Conservation (phyloP, 2,113 vertebrate genomes). For the Gulo gulo region DNA sequence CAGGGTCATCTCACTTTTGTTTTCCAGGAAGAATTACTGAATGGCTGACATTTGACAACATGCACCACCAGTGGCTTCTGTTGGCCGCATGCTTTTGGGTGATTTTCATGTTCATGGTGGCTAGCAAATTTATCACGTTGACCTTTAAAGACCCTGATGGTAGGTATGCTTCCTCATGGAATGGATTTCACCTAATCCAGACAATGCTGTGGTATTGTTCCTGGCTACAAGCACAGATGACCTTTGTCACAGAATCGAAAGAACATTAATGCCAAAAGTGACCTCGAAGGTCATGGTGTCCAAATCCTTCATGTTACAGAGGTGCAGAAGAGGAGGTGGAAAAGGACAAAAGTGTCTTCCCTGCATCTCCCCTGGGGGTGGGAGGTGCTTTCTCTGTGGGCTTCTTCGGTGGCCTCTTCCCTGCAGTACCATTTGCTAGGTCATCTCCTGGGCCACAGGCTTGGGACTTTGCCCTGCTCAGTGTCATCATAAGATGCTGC, state of each 20-base stretch:
- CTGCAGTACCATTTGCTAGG: background rate
- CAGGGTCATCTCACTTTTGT: conserved; percentile 7
- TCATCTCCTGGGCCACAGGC: background rate
- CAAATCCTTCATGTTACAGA: background rate
- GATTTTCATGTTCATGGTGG: conserved; percentile 96
- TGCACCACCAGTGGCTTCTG: conserved; percentile 98
- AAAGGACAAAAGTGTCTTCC: too few species aligned
- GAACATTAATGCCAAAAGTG: background rate
- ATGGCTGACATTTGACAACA: conserved; percentile 86
- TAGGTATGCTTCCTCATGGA: conserved; percentile 73
- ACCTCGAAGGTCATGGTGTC: background rate
- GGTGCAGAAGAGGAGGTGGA: too few species aligned
- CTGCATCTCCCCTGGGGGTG: rapidly evolving
- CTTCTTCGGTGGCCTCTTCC: background rate
- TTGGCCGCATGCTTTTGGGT: conserved; percentile 97
- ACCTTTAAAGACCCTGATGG: conserved; percentile 91
- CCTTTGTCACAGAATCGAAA: background rate
- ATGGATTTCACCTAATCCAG: background rate
- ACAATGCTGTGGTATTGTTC: background rate
- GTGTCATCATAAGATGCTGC: rapidly evolving
- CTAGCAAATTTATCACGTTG: conserved; percentile 94
- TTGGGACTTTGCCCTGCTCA: background rate
- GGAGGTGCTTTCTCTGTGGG: background rate
- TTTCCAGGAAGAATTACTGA: conserved; percentile 79
- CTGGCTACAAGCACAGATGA: background rate